Evolutionary conservation across 2,113 vertebrate species (phyloP).

Genomic region (Trachemys scripta): DNA sequence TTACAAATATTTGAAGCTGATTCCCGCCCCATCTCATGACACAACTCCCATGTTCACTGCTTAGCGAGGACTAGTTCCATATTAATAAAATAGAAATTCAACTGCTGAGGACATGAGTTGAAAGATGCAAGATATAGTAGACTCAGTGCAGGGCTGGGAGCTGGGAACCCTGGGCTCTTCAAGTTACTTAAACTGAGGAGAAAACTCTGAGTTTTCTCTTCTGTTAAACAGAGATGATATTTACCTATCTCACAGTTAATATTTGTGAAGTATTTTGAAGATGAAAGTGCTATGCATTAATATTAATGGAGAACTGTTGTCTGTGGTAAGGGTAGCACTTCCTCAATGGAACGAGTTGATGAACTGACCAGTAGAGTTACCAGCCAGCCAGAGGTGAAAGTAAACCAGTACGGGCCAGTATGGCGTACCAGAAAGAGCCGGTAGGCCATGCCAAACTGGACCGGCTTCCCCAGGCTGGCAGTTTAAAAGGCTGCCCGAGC

Average conservation of each 20-base stretch:
- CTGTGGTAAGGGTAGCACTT: neutral
- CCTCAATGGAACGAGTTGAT: neutral
- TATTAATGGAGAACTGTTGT: neutral
- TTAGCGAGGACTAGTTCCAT: neutral
- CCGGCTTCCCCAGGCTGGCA: no score
- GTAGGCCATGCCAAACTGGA: no score
- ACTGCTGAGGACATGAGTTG: neutral
- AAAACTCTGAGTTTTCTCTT: neutral
- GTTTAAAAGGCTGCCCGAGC: no score
- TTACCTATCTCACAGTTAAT: neutral
- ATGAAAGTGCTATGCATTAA: neutral
- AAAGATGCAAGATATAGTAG: neutral
- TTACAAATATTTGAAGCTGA: neutral
- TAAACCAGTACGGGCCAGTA: no score
- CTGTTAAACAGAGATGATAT: neutral
- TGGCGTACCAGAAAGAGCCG: no score
- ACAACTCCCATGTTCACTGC: neutral
- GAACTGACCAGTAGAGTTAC: neutral
- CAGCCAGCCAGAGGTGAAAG: neutral
- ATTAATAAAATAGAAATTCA: constrained; percentile 1
- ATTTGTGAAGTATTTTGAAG: neutral
- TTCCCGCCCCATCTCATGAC: neutral
- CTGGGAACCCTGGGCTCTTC: neutral
- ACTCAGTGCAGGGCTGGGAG: neutral
- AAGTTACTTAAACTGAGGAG: neutral